A percentile compares a stretch with the other conserved stretches of the same genome.
Conservation (phyloP, 1,140 invertebrate genomes). For the Neodiprion virginianus region DNA sequence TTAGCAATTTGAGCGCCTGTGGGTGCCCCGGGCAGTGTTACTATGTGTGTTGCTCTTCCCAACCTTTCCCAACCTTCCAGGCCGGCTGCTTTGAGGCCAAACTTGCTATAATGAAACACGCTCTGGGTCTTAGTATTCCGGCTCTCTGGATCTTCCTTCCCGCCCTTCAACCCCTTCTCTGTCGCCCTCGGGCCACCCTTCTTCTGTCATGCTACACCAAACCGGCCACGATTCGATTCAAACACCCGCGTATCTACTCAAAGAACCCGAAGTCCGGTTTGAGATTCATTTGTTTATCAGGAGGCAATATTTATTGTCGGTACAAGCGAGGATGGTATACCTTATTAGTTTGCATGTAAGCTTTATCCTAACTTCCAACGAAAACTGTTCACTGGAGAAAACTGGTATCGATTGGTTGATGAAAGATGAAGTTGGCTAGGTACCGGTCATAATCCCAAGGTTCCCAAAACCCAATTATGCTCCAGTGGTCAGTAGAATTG, state of each 20-base stretch:
- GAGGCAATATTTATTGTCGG: too few species aligned
- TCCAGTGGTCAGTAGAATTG: too few species aligned
- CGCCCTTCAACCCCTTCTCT: neutral
- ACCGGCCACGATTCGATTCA: neutral
- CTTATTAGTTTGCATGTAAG: too few species aligned
- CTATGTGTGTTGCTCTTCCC: neutral
- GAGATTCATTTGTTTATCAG: too few species aligned
- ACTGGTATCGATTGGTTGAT: too few species aligned
- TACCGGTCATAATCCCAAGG: too few species aligned
- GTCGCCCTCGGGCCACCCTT: neutral
- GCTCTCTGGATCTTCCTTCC: neutral
- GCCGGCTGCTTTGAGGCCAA: neutral
- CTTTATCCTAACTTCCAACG: too few species aligned
- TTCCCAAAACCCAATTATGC: too few species aligned
- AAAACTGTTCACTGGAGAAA: too few species aligned
- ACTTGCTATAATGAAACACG: conserved; percentile 3
- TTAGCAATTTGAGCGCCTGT: neutral
- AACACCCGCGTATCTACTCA: neutral
- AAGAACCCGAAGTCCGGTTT: too few species aligned
- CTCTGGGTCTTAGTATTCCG: neutral
- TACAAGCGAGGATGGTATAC: too few species aligned
- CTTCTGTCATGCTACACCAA: neutral
- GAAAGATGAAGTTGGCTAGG: too few species aligned
- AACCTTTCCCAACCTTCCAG: neutral
- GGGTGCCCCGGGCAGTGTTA: neutral